Base-by-base conservation (phyloP, 2,888 invertebrate genomes). In the Stenchaetothrips biformis region DNA sequence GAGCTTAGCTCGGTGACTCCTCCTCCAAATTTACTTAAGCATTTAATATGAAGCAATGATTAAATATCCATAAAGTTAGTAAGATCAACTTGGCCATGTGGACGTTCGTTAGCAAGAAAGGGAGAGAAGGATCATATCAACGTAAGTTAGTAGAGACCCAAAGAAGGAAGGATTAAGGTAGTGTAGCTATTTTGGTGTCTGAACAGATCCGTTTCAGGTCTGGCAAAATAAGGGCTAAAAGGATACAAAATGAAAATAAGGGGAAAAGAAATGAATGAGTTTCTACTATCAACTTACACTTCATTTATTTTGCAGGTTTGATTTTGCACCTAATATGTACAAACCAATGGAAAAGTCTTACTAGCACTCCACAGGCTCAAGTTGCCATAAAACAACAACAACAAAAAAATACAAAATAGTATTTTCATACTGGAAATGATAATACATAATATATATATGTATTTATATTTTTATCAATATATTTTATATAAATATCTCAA, bases 321-420 rank as follows among this genome's bases (percentile, higher is more conserved):
- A 74, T 74, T 74, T 74, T 74, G 67, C 67, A 74, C 67, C 67
- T 74, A 74, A 74, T 74, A 74, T 74, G 67, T 74, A 74, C 67
- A 74, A 74, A 74, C 67, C 67, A 74, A 74, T 74, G 67, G 67
- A 74, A 74, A 74, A 74, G 67, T 74, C 67, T 74, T 74, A 74
- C 67, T 74, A 74, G 67, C 67, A 74, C 67, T 74, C 67, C 67
- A 74, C 67, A 74, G 67, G 67, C 67, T 74, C 67, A 74, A 74
- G 67, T 74, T 74, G 67, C 67, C 67, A 74, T 74, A 74, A 74
- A 74, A 74, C 67, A 74, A 74, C 67, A 74, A 74, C n/a, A 67
- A 74, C 21, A 74, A 74, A 67, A 74, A 74, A 74, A 74, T 74
- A 74, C 67, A 74, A 74, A 74, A 74, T 74, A 74, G 21, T 74